phyloP scores from a whole-genome alignment of 1,140 invertebrate species.

The Listronotus bonariensis region DNA sequence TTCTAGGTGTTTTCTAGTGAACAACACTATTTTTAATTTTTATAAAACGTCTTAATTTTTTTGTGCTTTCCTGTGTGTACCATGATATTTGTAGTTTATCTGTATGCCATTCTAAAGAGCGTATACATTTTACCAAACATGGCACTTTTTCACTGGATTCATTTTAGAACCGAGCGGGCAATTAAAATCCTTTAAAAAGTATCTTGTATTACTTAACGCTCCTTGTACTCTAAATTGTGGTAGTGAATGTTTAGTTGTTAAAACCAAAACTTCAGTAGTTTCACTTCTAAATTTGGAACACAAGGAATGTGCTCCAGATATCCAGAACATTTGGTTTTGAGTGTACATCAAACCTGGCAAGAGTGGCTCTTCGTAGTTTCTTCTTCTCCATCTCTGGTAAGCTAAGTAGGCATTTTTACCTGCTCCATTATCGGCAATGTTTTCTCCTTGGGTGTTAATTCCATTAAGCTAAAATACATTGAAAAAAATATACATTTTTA shows the following conservation, averaged over 20 bases:
- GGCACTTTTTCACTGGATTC: constrained; percentile 89
- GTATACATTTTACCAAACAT: too few relatives aligned
- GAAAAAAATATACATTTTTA: too few relatives aligned
- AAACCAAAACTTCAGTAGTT: constrained; percentile 72
- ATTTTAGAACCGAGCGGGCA: constrained; percentile 81
- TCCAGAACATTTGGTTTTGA: constrained; percentile 76
- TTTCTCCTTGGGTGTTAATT: constrained; percentile 67
- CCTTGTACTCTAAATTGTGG: constrained; percentile 84
- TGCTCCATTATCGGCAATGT: constrained; percentile 73
- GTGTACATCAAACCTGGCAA: constrained; percentile 58
- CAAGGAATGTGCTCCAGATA: constrained; percentile 71
- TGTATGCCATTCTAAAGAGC: too few relatives aligned
- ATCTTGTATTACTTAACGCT: constrained; percentile 85
- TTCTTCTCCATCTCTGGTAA: constrained; percentile 57
- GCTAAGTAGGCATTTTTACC: constrained; percentile 67
- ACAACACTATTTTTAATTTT: too few relatives aligned
- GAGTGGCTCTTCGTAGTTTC: constrained; percentile 52
- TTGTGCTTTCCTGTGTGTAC: too few relatives aligned
- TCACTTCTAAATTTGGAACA: constrained; percentile 72
- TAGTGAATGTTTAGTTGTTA: constrained; percentile 78
- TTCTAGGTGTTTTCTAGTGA: too few relatives aligned
- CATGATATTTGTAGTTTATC: too few relatives aligned
- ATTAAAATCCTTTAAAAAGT: constrained; percentile 86
- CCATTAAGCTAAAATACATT: constrained; percentile 65
- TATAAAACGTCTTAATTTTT: too few relatives aligned